Evolutionary conservation across 2,797 vertebrate species (phyloP).

Genomic region (Oophaga sylvatica): DNA sequence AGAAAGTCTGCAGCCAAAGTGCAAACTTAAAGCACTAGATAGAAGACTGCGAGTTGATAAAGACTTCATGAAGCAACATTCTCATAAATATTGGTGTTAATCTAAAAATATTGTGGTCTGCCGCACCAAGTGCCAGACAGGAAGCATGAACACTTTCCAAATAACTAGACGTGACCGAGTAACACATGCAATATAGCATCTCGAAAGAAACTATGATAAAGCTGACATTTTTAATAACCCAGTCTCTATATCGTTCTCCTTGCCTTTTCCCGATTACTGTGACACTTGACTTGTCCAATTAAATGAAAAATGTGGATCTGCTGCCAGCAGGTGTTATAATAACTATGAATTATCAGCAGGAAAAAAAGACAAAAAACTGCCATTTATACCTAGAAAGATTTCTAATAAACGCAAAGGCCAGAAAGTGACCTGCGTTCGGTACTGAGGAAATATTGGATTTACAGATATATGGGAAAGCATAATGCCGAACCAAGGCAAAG

Average conservation of each 20-base stretch:
- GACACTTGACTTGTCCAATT: slow-evolving; percentile 54
- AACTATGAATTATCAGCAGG: slow-evolving; percentile 36
- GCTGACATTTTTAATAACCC: slow-evolving; percentile 39
- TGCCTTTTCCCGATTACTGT: slow-evolving; percentile 37
- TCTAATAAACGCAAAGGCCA: background rate
- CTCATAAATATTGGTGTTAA: slow-evolving; percentile 15
- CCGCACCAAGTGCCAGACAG: slow-evolving; percentile 1
- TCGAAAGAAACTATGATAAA: slow-evolving; percentile 27
- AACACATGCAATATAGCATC: slow-evolving; percentile 38
- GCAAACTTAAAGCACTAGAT: background rate
- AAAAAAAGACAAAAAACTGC: slow-evolving; percentile 13
- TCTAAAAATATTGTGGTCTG: slow-evolving; percentile 19
- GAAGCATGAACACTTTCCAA: slow-evolving; percentile 18
- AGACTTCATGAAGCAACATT: background rate
- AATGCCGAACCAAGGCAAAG: background rate
- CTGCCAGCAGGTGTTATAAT: slow-evolving; percentile 39
- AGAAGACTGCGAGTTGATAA: slow-evolving; percentile 20
- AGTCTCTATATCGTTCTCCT: slow-evolving; percentile 4
- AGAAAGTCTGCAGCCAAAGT: slow-evolving; percentile 2
- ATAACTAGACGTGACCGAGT: slow-evolving; percentile 34
- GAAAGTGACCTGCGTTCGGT: background rate
- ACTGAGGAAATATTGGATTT: background rate
- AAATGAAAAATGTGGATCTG: slow-evolving; percentile 50
- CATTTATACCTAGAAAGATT: slow-evolving; percentile 21
- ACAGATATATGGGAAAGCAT: background rate